Conservation (phyloP, 2,797 vertebrate species). For the Neosilurus mollespiculum region DNA sequence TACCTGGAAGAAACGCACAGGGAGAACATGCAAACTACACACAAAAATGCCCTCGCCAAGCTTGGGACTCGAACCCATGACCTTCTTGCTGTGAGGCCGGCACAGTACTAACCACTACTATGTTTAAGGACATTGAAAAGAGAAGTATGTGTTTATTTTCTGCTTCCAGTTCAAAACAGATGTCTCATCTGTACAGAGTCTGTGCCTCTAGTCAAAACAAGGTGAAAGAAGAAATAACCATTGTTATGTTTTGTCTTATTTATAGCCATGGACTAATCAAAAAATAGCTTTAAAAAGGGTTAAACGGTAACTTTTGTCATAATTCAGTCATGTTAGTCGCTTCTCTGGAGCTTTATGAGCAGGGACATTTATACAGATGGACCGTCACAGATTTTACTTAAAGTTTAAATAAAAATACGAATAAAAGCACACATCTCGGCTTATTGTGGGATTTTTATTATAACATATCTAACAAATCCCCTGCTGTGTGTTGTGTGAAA, state of each 20-base stretch:
- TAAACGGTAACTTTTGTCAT: background rate
- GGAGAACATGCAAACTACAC: too few relatives aligned
- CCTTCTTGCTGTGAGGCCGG: too few relatives aligned
- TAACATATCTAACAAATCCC: background rate
- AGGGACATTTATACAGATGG: background rate
- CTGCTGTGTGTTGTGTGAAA: background rate
- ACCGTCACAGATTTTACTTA: background rate
- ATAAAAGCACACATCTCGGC: background rate
- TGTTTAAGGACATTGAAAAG: slow-evolving; percentile 6
- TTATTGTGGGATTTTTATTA: background rate
- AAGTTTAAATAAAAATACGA: too few relatives aligned
- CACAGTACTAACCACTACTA: background rate
- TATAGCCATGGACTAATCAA: background rate
- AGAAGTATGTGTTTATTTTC: slow-evolving; percentile 8
- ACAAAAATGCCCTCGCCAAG: too few relatives aligned
- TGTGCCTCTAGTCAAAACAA: background rate
- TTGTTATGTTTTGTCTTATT: background rate
- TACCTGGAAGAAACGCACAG: too few relatives aligned
- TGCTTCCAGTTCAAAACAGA: slow-evolving; percentile 2
- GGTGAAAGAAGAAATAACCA: background rate
- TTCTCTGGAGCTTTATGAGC: background rate
- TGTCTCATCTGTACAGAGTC: slow-evolving; percentile 21
- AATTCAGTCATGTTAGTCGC: background rate
- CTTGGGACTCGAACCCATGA: too few relatives aligned
- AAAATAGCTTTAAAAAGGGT: background rate